phyloP scores from a whole-genome alignment of 2,797 vertebrate species.

The Anguilla obscura region DNA sequence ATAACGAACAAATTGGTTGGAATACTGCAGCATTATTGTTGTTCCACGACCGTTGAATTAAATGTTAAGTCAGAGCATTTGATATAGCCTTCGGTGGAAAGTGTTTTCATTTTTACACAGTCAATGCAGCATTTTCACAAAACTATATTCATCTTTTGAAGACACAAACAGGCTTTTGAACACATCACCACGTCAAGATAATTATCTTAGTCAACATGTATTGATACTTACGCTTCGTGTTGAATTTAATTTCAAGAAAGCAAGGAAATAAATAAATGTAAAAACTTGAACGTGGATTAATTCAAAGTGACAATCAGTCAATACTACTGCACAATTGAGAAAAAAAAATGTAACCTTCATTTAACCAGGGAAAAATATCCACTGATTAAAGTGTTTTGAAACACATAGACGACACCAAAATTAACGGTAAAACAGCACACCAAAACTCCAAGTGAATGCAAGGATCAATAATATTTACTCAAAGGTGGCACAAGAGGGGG shows the following conservation, averaged over 20 bases:
- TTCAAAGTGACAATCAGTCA: neutral
- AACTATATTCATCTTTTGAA: neutral
- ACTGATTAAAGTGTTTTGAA: neutral
- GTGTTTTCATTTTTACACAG: neutral
- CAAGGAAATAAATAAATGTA: neutral
- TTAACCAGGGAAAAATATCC: neutral
- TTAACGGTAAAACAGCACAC: neutral
- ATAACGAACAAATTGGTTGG: conserved; percentile 58
- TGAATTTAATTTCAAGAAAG: neutral
- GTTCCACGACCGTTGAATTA: neutral
- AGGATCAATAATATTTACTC: neutral
- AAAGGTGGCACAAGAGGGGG: conserved; percentile 38
- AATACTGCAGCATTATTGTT: neutral
- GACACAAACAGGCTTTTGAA: neutral
- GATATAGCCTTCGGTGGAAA: neutral
- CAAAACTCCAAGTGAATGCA: neutral
- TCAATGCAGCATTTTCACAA: neutral
- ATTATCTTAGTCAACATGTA: neutral
- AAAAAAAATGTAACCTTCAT: too few relatives aligned
- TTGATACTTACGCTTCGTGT: neutral
- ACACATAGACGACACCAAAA: neutral
- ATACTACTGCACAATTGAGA: neutral
- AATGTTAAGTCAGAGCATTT: neutral
- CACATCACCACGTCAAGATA: neutral
- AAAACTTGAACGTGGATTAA: neutral